Evolutionary conservation across 2,113 vertebrate genomes (phyloP).

Genomic region (Chascanopsetta lugubris): DNA sequence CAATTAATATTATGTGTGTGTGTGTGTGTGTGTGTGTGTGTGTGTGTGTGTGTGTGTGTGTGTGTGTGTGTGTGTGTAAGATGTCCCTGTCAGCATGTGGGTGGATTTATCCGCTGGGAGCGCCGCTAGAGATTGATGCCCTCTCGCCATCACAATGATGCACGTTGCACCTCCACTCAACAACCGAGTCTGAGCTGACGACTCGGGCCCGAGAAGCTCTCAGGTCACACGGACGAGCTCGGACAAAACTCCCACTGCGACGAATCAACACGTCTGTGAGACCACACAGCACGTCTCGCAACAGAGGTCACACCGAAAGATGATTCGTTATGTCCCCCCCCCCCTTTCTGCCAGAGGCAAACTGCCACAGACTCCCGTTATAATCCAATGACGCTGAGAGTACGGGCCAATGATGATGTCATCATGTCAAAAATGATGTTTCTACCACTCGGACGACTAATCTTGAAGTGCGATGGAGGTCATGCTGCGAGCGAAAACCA

Average conservation of each 20-base stretch:
- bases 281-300: background rate
- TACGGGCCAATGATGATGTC: too few relatives aligned
- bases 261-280: background rate
- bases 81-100: conserved; percentile 43
- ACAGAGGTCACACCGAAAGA: background rate
- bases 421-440: too few relatives aligned
- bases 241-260: conserved; percentile 10
- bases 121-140: conserved; percentile 56
- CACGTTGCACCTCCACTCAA: conserved; percentile 46
- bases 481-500: too few relatives aligned
- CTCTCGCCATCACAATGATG: conserved; percentile 44
- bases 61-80: background rate
- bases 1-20: conserved; percentile 24
- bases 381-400: too few relatives aligned
- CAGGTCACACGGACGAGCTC: conserved; percentile 39
- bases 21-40: too few relatives aligned
- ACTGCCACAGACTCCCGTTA: background rate
- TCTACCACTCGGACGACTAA: too few relatives aligned
- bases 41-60: conserved; percentile 5
- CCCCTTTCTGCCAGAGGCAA: background rate
- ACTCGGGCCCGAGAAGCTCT: conserved; percentile 30
- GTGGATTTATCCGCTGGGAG: conserved; percentile 49
- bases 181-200: conserved; percentile 53
- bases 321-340: background rate
- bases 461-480: too few relatives aligned